A percentile compares a stretch with the other conserved stretches of the same genome.
Evolutionary conservation across 2,888 invertebrate species (phyloP).

Genomic region (Megalurothrips usitatus): DNA sequence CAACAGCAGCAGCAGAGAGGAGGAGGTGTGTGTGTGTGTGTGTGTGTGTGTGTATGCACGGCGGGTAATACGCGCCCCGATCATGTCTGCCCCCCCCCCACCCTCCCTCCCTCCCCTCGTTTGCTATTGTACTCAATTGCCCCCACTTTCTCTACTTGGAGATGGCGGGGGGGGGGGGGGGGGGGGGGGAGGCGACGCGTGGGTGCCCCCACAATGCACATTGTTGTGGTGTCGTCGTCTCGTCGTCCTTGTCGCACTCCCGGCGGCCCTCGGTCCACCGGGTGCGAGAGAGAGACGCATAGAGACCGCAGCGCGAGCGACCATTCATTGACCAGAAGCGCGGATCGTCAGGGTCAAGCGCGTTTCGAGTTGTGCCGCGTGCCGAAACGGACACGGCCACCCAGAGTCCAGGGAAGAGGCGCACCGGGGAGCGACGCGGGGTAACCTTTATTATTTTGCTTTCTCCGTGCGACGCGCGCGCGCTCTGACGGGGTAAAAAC

Average conservation of each 20-base stretch:
- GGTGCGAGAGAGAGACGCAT: not conserved
- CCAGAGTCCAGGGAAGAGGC: no score
- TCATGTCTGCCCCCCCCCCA: not conserved
- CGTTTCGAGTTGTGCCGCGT: no score
- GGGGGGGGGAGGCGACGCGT: not conserved
- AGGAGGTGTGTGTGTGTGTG: no score
- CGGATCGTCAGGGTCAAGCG: no score
- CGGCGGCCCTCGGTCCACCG: not conserved
- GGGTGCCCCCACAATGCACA: slow-evolving; percentile 21
- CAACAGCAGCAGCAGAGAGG: no score
- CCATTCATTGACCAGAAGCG: not conserved
- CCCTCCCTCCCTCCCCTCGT: not conserved
- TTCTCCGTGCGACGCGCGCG: no score
- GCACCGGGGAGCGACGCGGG: no score
- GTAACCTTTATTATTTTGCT: no score
- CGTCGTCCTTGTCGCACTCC: not conserved
- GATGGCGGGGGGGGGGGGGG: not conserved
- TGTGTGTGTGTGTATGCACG: no score
- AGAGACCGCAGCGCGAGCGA: not conserved
- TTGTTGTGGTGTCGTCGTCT: not conserved
- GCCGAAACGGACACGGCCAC: no score
- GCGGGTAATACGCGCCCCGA: not conserved
- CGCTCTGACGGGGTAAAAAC: no score
- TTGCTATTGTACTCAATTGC: slow-evolving; percentile 20
- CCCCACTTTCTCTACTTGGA: slow-evolving; percentile 9